Base-by-base conservation (phyloP, 2,888 invertebrate genomes). In the Auanema freiburgensis region DNA sequence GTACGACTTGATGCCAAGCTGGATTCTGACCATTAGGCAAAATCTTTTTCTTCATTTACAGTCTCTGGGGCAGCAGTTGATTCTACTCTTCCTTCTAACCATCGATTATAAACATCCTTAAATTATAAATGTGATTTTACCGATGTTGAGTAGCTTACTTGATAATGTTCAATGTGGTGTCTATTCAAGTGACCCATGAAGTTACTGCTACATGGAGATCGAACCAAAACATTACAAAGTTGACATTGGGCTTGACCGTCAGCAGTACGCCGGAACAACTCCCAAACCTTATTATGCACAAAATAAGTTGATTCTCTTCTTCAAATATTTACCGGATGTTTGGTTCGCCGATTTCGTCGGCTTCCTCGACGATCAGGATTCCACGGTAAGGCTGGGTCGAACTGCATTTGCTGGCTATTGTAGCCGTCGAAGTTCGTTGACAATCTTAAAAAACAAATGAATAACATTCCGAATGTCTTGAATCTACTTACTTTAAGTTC, bases 161-260 rank as follows among this genome's bases (percentile, higher is more conserved):
- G 33, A 33, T 33, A 33, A 33, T 33, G 33, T 8, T 33, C 33
- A 33, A 33, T 33, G 25, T 67, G 67, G 24, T 67, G 67, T 25
- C 67, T 49, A 25, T 64, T 59, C 25, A 67, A 58, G 57, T 67
- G 67, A 8, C 67, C 67, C 67, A 67, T 67, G 57, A 67, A 67
- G 51, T 67, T 67, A 44, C 63, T 64, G 41, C 63, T 64, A 43
- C 67, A 67, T 1, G 67, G 67, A 25, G 67, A 67, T 16, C 67
- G 59, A n/a, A 67, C 67, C 21, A 60, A 42, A 8, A 61, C 56
- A 46, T 50, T 53, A 57, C 67, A 67, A n/a, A 67, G 25, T 52
- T 57, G 52, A 41, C 67, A 67, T 14, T 53, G 67, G 25, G 63
- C 67, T 24, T 55, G 44, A 14, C 63, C 63, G 41, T 53, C 53